Evolutionary conservation across 2,888 invertebrate genomes (phyloP), one percentile per base, ranked within the genome.

Genomic region (Hecatera dysodea): DNA sequence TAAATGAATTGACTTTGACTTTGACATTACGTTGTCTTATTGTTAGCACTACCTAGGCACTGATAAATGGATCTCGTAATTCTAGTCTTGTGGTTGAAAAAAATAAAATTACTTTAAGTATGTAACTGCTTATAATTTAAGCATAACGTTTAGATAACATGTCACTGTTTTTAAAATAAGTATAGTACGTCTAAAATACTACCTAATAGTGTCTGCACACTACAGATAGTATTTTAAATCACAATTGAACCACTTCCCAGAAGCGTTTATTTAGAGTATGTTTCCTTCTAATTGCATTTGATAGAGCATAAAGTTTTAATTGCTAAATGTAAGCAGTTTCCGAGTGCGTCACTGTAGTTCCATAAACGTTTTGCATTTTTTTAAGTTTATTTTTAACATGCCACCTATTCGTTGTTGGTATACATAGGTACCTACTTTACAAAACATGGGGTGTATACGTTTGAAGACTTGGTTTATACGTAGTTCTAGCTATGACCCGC

Each of bases 251-350:
- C 48, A 33, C 33, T 57, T 44, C n/a, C 36, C 3, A 77, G 53
- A 8, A 42, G 67, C 42, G 29, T 50, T 56, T 42, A 56, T 46
- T 17, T 36, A 22, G 24, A 72, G 59, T 17, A 29, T 46, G 1
- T 46, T 63, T 61, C n/a, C 33, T 62, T 52, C n/a, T 27, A 62
- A 57, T 79, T 73, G 55, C 39, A 39, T 78, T 17, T 46, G 33
- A 53, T 60, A 27, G 6, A n/a, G 50, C 24, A 48, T 27, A 0
- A 53, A 72, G 63, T 72, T 75, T 63, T 53, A 79, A 63, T 53
- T 33, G 50, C 61, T 52, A 12, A 39, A 46, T 74, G n/a, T 44
- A 52, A 33, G 17, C 52, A 62, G 9, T 12, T 52, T 59, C 19
- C 12, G 36, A 42, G 17, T n/a, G 52, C 17, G 24, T 27, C 42